phyloP scores from a whole-genome alignment of 2,888 invertebrate species.

The Drosophila affinis region DNA sequence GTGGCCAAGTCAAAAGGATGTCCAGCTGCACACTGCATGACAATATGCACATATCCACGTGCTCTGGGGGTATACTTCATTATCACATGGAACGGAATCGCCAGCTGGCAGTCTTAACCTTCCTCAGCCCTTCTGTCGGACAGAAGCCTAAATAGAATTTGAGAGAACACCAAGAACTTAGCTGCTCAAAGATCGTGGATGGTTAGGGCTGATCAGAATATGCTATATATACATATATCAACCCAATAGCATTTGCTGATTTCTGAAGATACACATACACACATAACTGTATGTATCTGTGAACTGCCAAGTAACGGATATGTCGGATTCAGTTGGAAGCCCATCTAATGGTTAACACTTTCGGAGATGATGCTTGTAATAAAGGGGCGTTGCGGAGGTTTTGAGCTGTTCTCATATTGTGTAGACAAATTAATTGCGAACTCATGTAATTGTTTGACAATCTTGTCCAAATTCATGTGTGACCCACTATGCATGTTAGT shows the following conservation, averaged over 20 bases:
- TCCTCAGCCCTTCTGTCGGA: no score
- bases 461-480: conserved; percentile 40
- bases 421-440: conserved; percentile 73
- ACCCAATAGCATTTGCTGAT: no score
- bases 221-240: no score
- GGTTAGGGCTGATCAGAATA: no score
- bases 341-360: neutral
- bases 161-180: no score
- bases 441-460: conserved; percentile 73
- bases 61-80: neutral
- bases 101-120: neutral
- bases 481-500: conserved; percentile 3
- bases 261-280: no score
- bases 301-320: neutral
- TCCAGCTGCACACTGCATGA: neutral
- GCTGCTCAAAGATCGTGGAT: neutral
- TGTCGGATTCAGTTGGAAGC: neutral
- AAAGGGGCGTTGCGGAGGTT: neutral
- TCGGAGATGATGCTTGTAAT: neutral
- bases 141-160: no score
- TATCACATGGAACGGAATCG: neutral
- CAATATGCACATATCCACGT: neutral
- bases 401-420: conserved; percentile 47
- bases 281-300: no score
- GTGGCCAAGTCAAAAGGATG: conserved; percentile 4